Percentiles rank a stretch among this genome's conserved stretches.
Conservation (phyloP, 2,797 vertebrate species). For the Sebastes steindachneri region DNA sequence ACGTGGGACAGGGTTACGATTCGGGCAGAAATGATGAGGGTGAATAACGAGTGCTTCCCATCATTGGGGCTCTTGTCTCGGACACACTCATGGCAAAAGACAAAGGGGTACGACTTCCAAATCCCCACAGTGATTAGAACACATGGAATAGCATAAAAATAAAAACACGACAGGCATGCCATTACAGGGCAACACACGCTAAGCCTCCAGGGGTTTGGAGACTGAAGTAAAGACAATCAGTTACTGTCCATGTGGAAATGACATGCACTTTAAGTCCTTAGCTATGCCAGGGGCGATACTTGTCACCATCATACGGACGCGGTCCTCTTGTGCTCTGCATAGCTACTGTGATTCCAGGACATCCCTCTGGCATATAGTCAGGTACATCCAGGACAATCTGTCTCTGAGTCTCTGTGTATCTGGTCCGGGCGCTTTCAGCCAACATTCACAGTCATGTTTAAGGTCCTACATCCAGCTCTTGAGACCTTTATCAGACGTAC, state of each 20-base stretch:
- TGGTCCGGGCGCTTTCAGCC: conserved; percentile 9
- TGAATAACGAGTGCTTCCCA: conserved; percentile 31
- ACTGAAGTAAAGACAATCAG: conserved; percentile 45
- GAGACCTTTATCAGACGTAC: conserved; percentile 33
- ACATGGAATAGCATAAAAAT: conserved; percentile 45
- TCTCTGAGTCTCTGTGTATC: conserved; percentile 36
- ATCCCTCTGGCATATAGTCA: conserved; percentile 32
- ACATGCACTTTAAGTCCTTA: conserved; percentile 53
- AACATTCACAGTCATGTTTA: conserved; percentile 53
- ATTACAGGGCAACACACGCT: conserved; percentile 54
- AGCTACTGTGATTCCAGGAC: conserved; percentile 43
- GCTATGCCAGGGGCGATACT: conserved; percentile 18
- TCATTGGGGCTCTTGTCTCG: conserved; percentile 43
- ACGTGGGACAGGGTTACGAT: neutral
- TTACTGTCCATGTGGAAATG: conserved; percentile 55
- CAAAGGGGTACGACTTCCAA: conserved; percentile 8
- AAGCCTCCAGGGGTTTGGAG: conserved; percentile 28
- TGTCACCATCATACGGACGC: neutral
- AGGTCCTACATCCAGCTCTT: conserved; percentile 50
- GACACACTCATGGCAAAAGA: conserved; percentile 15
- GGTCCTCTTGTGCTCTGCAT: conserved; percentile 29
- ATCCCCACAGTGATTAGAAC: conserved; percentile 61
- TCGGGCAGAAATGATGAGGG: neutral
- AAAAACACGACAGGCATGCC: conserved; percentile 41
- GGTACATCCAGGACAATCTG: conserved; percentile 19